These are phyloP conservation scores for Erebia epiphron DNA, from an alignment of 2,888 invertebrate species.

Conservation along the genomic window DNA sequence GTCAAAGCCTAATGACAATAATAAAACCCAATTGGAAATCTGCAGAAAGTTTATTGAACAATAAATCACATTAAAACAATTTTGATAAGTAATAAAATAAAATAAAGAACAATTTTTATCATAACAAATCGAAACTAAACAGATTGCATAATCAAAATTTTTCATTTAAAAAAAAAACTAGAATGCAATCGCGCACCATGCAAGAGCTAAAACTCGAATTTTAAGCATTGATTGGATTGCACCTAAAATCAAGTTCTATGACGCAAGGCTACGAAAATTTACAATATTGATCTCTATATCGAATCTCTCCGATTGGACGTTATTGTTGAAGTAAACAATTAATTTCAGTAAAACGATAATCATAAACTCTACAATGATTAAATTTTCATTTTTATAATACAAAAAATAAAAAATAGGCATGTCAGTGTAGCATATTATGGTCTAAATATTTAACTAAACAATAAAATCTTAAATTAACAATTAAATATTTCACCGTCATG, in stretches of 20 bases:
- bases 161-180: constrained; percentile 73
- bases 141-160: constrained; percentile 82
- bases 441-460: constrained; percentile 40
- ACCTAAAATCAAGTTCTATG: constrained; percentile 78
- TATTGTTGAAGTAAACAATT: constrained; percentile 79
- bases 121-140: constrained; percentile 50
- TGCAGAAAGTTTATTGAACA: constrained; percentile 72
- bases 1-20: constrained; percentile 33
- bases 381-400: constrained; percentile 47
- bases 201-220: constrained; percentile 77
- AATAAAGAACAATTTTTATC: constrained; percentile 43
- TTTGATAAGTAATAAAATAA: constrained; percentile 54
- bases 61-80: constrained; percentile 61
- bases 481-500: constrained; percentile 65
- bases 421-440: constrained; percentile 59
- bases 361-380: constrained; percentile 47
- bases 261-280: constrained; percentile 68
- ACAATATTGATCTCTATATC: constrained; percentile 52
- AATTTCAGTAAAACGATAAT: constrained; percentile 46
- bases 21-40: constrained; percentile 45
- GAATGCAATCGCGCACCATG: constrained; percentile 80
- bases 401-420: constrained; percentile 60
- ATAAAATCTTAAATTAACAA: constrained; percentile 43
- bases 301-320: constrained; percentile 35
- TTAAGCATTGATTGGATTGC: constrained; percentile 55